Conservation (phyloP, 2,113 vertebrate genomes). For the Clarias gariepinus region DNA sequence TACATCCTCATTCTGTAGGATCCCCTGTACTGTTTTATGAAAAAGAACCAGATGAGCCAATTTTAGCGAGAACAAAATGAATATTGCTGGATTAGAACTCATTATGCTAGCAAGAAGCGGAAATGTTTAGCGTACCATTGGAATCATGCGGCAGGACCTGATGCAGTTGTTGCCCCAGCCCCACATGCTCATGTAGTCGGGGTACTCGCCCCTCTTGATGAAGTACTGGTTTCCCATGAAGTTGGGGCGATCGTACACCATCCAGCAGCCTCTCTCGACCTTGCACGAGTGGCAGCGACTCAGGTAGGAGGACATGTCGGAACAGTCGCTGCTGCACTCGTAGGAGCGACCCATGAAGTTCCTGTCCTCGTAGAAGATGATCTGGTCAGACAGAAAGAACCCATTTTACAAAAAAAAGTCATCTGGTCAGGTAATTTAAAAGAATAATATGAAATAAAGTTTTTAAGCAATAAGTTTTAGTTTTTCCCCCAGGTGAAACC, state of each 20-base stretch:
- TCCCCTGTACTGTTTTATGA: constrained; percentile 40
- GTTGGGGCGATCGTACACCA: constrained; percentile 15
- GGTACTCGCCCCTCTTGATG: constrained; percentile 53
- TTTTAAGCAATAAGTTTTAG: too few relatives aligned
- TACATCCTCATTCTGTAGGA: constrained; percentile 62
- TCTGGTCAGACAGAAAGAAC: background rate
- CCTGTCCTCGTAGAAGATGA: constrained; percentile 70
- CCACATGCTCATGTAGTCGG: constrained; percentile 61
- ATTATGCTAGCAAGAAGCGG: constrained; percentile 13
- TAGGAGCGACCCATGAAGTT: constrained; percentile 71
- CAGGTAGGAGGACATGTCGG: too few relatives aligned
- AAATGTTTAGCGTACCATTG: constrained; percentile 54
- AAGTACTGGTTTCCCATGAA: constrained; percentile 55
- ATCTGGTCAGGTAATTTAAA: background rate
- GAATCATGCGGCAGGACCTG: constrained; percentile 65
- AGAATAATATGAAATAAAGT: background rate
- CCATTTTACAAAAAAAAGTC: background rate
- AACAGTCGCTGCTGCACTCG: constrained; percentile 70
- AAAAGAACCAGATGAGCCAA: background rate
- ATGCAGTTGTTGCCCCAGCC: constrained; percentile 65
- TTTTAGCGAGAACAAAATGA: background rate
- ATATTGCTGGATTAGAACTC: background rate
- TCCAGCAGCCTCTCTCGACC: too few relatives aligned
- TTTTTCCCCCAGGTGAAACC: background rate
- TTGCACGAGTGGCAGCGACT: too few relatives aligned